phyloP scores from a whole-genome alignment of 2,888 invertebrate species.

The Podabrus alpinus region DNA sequence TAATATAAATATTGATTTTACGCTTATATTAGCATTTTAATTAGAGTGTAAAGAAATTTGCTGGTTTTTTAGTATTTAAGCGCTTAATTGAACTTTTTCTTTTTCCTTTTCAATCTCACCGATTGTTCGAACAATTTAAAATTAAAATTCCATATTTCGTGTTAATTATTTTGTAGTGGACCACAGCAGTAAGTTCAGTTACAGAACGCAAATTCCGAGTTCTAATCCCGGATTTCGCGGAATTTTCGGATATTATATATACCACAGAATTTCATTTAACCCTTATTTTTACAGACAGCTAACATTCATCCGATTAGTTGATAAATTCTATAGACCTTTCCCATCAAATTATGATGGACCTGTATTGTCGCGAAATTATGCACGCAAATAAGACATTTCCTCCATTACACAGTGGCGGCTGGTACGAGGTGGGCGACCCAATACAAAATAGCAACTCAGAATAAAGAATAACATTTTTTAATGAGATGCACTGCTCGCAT shows the following conservation, averaged over 20 bases:
- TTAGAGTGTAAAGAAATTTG: background rate
- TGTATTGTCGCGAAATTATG: too few relatives aligned
- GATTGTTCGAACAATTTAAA: background rate
- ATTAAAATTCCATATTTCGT: background rate
- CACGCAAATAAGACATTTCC: too few relatives aligned
- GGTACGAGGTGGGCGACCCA: too few relatives aligned
- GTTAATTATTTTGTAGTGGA: background rate
- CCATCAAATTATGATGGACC: too few relatives aligned
- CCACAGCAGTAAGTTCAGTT: background rate
- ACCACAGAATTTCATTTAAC: background rate
- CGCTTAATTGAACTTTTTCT: background rate
- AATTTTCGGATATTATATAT: background rate
- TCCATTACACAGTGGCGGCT: too few relatives aligned
- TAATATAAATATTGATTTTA: background rate
- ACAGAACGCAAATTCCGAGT: background rate
- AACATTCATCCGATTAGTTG: background rate
- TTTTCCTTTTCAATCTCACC: background rate
- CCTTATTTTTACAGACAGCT: background rate
- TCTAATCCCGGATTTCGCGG: background rate
- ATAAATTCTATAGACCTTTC: background rate
- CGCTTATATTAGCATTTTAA: background rate
- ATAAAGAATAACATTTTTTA: too few relatives aligned
- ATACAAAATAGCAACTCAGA: too few relatives aligned
- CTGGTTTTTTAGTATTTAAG: background rate
- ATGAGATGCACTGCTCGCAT: too few relatives aligned